Evolutionary conservation across 2,888 invertebrate genomes (phyloP), one percentile per base, ranked within the genome.

Genomic region (Lasioglossum leucozonium): DNA sequence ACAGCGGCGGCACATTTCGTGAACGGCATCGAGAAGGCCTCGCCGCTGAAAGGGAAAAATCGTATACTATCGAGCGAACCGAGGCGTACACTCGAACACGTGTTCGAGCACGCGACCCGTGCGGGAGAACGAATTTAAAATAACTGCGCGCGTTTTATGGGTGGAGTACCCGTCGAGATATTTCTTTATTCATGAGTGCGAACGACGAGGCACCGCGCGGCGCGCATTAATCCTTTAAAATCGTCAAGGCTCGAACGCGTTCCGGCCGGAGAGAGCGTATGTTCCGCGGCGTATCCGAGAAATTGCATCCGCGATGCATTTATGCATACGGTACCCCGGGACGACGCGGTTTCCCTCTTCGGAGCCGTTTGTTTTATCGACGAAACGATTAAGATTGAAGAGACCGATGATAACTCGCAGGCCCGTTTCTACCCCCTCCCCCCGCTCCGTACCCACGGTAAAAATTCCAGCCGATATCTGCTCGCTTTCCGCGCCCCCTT

Each of bases 91-190:
- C 71, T 75, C 26, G 67, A 62, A 88, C 82, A 86, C 84, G 87
- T 85, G 86, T 86, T 76, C 74, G 81, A 74, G 74, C 76, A 82
- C 79, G 75, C 84, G 77, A 87, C 81, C 75, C 82, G 84, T 84
- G 81, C 72, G 83, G 79, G 87, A 79, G 83, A 83, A 81, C 87
- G 81, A 86, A 87, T 83, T 87, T 81, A 86, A 88, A 88, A 85
- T 89, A 88, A 88, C 84, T 79, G 81, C 82, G 83, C 75, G 83
- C 77, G 81, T 85, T 86, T 83, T 83, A 86, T 85, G 87, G 85
- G 73, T 62, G 79, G 72, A 80, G 86, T 72, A 67, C 69, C 47
- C 47, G 81, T 79, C 79, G 81, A 83, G 83, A 85, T 81, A 79
- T 86, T 86, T 83, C 86, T 86, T 85, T 85, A 82, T 87, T 86